phyloP scores from a whole-genome alignment of 2,113 vertebrate genomes.

The Colinus virginianus region DNA sequence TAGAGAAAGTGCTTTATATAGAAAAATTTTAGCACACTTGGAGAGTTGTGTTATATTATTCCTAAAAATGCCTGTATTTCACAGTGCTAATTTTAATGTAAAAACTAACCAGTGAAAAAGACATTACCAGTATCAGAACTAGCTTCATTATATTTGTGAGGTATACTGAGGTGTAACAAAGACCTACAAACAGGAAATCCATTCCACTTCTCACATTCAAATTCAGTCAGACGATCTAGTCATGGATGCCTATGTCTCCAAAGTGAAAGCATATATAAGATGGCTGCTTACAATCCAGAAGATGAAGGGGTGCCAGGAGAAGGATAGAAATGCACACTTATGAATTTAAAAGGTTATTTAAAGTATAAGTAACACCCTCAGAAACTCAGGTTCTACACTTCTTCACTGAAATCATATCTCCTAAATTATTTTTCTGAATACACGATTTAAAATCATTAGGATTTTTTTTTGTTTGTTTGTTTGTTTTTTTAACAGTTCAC shows the following conservation, averaged over 20 bases:
- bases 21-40: not conserved
- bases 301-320: not conserved
- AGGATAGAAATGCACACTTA: not conserved
- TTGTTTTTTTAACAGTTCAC: not conserved
- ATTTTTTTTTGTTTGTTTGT: not conserved
- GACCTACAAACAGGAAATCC: not conserved
- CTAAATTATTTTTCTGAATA: not conserved
- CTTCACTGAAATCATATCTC: not conserved
- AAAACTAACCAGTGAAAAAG: accelerated
- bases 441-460: not conserved
- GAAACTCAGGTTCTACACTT: not conserved
- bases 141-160: not conserved
- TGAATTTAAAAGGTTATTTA: not conserved
- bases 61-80: not conserved
- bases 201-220: not conserved
- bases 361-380: not conserved
- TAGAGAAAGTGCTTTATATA: not conserved
- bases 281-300: not conserved
- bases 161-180: not conserved
- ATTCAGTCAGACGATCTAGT: not conserved
- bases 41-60: not conserved
- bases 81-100: not conserved
- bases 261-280: not conserved
- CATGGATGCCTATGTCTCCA: not conserved
- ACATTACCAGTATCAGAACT: not conserved